Conservation (phyloP, 2,113 vertebrate species). For the Onychostoma macrolepis region DNA sequence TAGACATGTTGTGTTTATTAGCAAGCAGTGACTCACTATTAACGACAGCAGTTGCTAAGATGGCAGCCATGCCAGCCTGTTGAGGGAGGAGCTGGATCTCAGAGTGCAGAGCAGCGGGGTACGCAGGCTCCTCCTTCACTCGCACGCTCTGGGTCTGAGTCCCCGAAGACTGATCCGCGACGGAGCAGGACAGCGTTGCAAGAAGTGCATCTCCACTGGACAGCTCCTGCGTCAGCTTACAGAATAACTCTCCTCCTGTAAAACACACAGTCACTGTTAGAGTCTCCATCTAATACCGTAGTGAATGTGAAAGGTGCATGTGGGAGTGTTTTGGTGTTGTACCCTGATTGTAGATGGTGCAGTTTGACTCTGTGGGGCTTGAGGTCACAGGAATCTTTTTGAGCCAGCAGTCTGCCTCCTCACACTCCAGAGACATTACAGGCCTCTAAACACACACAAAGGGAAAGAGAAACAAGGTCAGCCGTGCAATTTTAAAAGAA, state of each 20-base stretch:
- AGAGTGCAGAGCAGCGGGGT: conserved; percentile 72
- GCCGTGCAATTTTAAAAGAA: not conserved
- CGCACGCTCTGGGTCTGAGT: conserved; percentile 62
- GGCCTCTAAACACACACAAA: conserved; percentile 63
- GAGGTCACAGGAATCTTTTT: conserved; percentile 76
- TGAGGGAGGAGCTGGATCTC: conserved; percentile 97
- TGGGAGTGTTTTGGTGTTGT: not conserved
- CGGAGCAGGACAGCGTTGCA: conserved; percentile 71
- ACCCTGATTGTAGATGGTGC: conserved; percentile 87
- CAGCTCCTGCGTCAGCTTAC: conserved; percentile 81
- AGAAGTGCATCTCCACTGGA: conserved; percentile 69
- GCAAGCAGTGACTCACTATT: conserved; percentile 86
- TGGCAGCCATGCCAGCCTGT: conserved; percentile 96
- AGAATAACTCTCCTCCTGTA: conserved; percentile 85
- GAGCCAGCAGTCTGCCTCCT: conserved; percentile 86
- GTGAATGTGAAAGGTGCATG: not conserved
- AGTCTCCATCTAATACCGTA: not conserved
- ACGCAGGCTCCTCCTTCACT: conserved; percentile 75
- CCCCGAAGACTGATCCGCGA: conserved; percentile 53
- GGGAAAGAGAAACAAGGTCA: conserved; percentile 9
- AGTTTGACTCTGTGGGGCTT: conserved; percentile 76
- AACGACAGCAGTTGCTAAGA: conserved; percentile 91
- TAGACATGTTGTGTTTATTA: conserved; percentile 19
- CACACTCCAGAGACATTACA: conserved; percentile 75
- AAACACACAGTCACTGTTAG: not conserved